Conservation (phyloP, 2,888 invertebrate genomes). For the Pachycephus smyrnensis region DNA sequence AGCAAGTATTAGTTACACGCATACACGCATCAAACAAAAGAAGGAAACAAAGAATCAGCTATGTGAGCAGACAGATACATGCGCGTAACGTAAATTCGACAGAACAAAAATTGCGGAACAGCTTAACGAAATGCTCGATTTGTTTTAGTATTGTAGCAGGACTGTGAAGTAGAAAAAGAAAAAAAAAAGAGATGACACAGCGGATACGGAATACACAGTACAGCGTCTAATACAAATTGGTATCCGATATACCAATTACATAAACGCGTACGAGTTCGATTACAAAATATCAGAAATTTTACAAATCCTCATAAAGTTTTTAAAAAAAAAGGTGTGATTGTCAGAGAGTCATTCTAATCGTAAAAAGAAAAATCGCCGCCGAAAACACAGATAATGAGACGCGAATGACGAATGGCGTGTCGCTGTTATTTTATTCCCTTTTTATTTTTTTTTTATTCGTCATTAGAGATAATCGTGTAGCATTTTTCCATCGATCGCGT, state of each 20-base stretch:
- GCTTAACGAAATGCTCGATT: neutral
- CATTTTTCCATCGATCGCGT: neutral
- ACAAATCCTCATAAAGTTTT: too few relatives aligned
- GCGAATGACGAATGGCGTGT: neutral
- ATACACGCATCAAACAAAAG: neutral
- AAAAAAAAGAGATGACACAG: neutral
- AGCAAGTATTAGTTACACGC: conserved; percentile 7
- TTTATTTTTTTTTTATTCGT: neutral
- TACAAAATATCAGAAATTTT: neutral
- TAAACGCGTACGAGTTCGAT: too few relatives aligned
- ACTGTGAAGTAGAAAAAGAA: neutral
- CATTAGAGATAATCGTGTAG: neutral
- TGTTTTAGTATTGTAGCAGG: neutral
- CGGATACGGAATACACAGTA: neutral
- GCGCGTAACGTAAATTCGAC: neutral
- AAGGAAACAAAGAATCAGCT: neutral
- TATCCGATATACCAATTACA: too few relatives aligned
- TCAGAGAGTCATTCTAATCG: neutral
- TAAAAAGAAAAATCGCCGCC: neutral
- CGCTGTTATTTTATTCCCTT: neutral
- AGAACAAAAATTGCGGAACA: neutral
- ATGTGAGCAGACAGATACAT: neutral
- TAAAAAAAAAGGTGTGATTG: neutral
- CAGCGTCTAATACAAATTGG: too few relatives aligned
- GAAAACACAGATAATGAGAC: neutral